phyloP scores from a whole-genome alignment of 1,140 invertebrate genomes.

The Cydia amplana region DNA sequence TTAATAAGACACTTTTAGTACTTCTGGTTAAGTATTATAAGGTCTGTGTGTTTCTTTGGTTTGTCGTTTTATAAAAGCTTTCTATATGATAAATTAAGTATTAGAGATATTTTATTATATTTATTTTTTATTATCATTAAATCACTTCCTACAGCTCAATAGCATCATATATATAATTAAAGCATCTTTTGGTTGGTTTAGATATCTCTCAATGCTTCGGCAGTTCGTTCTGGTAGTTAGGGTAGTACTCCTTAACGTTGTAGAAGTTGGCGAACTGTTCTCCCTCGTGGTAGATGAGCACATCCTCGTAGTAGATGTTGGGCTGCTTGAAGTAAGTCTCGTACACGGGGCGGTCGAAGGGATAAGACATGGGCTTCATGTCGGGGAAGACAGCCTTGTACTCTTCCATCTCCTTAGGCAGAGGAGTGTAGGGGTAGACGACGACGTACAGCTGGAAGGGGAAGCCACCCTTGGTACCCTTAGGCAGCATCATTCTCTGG shows the following conservation, averaged over 20 bases:
- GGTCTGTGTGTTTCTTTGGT: too few species aligned
- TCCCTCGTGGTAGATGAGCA: slow-evolving; percentile 82
- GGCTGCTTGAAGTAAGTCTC: slow-evolving; percentile 80
- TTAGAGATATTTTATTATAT: not conserved
- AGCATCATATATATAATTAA: not conserved
- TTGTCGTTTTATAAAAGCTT: too few species aligned
- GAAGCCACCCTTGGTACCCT: slow-evolving; percentile 83
- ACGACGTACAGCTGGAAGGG: slow-evolving; percentile 84
- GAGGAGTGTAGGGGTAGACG: slow-evolving; percentile 76
- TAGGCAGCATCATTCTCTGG: slow-evolving; percentile 83
- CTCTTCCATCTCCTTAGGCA: slow-evolving; percentile 47
- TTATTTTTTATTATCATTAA: not conserved
- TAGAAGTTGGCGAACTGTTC: slow-evolving; percentile 67
- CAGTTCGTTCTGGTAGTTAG: not conserved
- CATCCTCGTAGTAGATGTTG: slow-evolving; percentile 84
- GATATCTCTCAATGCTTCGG: not conserved
- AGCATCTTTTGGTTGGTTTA: not conserved
- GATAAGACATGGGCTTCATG: slow-evolving; percentile 82
- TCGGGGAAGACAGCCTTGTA: slow-evolving; percentile 65
- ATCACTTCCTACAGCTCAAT: not conserved
- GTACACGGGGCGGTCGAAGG: slow-evolving; percentile 83
- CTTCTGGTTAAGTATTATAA: too few species aligned
- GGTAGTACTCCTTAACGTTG: slow-evolving; percentile 40
- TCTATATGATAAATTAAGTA: not conserved
- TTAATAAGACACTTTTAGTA: too few species aligned